Evolutionary conservation across 1,140 invertebrate genomes (phyloP).

Genomic region (Agrypnia vestita): DNA sequence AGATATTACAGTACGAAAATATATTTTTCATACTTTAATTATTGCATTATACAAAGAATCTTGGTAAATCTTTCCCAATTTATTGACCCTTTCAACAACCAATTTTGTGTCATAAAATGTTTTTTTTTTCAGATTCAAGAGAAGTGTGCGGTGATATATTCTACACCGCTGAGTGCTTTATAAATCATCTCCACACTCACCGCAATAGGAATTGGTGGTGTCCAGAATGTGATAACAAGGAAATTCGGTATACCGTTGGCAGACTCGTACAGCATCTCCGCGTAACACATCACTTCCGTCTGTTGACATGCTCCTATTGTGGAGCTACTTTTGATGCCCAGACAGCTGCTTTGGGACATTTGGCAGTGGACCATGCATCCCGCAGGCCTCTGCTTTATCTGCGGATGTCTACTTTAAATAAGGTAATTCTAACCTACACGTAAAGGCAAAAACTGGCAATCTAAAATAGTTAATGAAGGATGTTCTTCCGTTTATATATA

Average conservation of each 20-base stretch:
- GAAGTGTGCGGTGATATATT: background rate
- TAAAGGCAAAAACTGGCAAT: too few species aligned
- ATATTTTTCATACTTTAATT: too few species aligned
- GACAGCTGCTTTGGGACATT: constrained; percentile 75
- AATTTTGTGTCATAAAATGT: too few species aligned
- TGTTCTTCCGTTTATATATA: too few species aligned
- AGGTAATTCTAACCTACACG: too few species aligned
- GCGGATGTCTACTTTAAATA: background rate
- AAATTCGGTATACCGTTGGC: background rate
- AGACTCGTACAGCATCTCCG: constrained; percentile 61
- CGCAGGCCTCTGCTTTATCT: constrained; percentile 70
- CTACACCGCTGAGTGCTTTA: background rate
- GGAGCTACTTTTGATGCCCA: constrained; percentile 66
- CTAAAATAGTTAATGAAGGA: too few species aligned
- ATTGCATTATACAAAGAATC: too few species aligned
- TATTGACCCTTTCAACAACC: too few species aligned
- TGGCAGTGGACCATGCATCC: constrained; percentile 73
- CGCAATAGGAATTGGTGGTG: background rate
- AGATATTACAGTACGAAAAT: too few species aligned
- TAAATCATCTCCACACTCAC: background rate
- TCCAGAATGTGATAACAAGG: background rate
- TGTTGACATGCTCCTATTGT: constrained; percentile 70
- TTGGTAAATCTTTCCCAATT: too few species aligned
- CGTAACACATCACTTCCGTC: constrained; percentile 63
- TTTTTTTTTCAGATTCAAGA: background rate